Evolutionary conservation across 2,797 vertebrate genomes (phyloP).

Genomic region (Pantherophis vulpinus): DNA sequence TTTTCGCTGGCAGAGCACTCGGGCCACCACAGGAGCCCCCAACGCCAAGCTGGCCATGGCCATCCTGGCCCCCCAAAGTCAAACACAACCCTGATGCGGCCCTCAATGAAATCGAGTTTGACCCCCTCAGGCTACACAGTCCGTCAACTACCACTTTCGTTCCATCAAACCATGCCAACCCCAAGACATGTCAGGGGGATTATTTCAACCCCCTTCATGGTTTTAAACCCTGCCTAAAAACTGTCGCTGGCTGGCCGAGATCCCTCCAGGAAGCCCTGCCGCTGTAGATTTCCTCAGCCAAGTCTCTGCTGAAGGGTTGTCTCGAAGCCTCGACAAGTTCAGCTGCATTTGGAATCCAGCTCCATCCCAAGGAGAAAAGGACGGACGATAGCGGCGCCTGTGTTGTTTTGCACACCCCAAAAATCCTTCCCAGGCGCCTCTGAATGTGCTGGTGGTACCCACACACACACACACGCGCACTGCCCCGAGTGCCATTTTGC

Average conservation of each 20-base stretch:
- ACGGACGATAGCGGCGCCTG: fast-evolving
- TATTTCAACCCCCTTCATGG: background rate
- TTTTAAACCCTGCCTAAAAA: background rate
- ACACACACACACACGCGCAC: no score
- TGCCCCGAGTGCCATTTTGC: no score
- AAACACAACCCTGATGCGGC: no score
- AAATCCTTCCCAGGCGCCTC: background rate
- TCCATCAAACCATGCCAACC: background rate
- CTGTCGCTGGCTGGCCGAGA: background rate
- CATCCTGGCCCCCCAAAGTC: no score
- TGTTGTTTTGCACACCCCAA: fast-evolving
- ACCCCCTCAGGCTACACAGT: no score
- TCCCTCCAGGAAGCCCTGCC: no score
- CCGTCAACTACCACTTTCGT: background rate
- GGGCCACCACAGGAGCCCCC: no score
- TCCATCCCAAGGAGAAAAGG: background rate
- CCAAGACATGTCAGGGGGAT: no score
- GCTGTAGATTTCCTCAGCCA: background rate
- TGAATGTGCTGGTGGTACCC: background rate
- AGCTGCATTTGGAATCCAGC: background rate
- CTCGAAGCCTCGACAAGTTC: background rate
- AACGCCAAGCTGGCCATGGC: no score
- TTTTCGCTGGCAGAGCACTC: no score
- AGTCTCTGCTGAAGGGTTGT: background rate
- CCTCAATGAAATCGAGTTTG: no score